A percentile compares a stretch with the other conserved stretches of the same genome.
phyloP scores from a whole-genome alignment of 2,888 invertebrate genomes.

The Monochamus alternatus region DNA sequence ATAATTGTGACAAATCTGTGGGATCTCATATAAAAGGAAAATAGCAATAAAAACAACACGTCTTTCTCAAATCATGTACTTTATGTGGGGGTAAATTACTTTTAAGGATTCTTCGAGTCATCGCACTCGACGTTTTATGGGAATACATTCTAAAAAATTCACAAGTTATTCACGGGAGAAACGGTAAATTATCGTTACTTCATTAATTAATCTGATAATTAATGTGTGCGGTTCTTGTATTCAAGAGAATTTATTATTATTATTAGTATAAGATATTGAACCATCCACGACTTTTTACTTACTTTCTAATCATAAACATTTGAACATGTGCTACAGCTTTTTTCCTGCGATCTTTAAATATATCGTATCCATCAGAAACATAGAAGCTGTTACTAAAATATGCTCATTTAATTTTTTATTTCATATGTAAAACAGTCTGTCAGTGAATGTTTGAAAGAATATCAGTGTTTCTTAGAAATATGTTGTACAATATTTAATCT shows the following conservation, averaged over 20 bases:
- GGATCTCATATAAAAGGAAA: conserved; percentile 23
- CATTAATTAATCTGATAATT: not conserved
- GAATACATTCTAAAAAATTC: not conserved
- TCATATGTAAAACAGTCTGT: no score
- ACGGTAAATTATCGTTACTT: not conserved
- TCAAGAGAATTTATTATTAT: not conserved
- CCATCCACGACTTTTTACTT: not conserved
- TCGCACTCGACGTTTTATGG: not conserved
- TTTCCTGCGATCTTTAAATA: not conserved
- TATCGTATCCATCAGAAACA: no score
- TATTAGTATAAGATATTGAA: not conserved
- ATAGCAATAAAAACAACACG: conserved; percentile 14
- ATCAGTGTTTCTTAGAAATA: no score
- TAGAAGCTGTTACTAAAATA: no score
- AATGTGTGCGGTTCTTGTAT: not conserved
- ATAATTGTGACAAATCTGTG: not conserved
- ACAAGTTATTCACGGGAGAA: not conserved
- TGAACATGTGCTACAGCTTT: not conserved
- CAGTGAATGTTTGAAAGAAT: no score
- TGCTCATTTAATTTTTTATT: no score
- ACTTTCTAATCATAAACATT: not conserved
- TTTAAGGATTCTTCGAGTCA: conserved; percentile 10
- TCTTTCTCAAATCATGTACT: not conserved
- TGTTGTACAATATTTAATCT: no score
- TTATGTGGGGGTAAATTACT: conserved; percentile 11